Evolutionary conservation across 2,113 vertebrate genomes (phyloP).

Genomic region (Neodontobutis hainanensis): DNA sequence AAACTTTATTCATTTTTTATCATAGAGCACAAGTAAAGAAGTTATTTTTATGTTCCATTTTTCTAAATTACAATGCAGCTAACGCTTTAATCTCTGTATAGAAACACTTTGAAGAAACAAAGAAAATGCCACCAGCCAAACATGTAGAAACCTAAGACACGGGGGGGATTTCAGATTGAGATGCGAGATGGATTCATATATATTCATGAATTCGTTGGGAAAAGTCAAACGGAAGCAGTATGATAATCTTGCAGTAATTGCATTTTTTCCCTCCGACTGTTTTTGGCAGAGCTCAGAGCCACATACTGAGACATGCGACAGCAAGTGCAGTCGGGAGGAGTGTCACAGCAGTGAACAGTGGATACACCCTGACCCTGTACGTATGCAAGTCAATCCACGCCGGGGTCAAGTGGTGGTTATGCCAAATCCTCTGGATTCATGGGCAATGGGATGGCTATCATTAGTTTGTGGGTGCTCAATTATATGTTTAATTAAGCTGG

Average conservation of each 20-base stretch:
- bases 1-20: not conserved
- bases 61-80: slow-evolving; percentile 15
- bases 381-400: slow-evolving; percentile 46
- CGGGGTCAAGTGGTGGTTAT: slow-evolving; percentile 68
- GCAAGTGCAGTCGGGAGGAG: slow-evolving; percentile 8
- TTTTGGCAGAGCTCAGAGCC: slow-evolving; percentile 64
- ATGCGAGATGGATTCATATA: slow-evolving; percentile 77
- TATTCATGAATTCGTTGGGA: slow-evolving; percentile 78
- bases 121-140: slow-evolving; percentile 66
- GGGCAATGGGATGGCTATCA: slow-evolving; percentile 65
- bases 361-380: slow-evolving; percentile 57
- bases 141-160: slow-evolving; percentile 19
- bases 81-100: slow-evolving; percentile 45
- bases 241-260: slow-evolving; percentile 76
- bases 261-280: slow-evolving; percentile 69
- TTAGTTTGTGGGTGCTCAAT: slow-evolving; percentile 65
- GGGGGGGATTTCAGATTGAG: slow-evolving; percentile 67
- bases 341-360: slow-evolving; percentile 37
- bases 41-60: slow-evolving; percentile 23
- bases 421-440: slow-evolving; percentile 62
- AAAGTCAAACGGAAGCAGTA: slow-evolving; percentile 78
- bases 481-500: slow-evolving; percentile 77
- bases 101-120: slow-evolving; percentile 61
- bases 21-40: not conserved
- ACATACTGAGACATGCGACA: slow-evolving; percentile 35